Percentiles rank a stretch among this genome's conserved stretches.
These are phyloP conservation scores for Trissolcus japonicus DNA, from an alignment of 2,888 invertebrate species.

Conservation along the genomic window DNA sequence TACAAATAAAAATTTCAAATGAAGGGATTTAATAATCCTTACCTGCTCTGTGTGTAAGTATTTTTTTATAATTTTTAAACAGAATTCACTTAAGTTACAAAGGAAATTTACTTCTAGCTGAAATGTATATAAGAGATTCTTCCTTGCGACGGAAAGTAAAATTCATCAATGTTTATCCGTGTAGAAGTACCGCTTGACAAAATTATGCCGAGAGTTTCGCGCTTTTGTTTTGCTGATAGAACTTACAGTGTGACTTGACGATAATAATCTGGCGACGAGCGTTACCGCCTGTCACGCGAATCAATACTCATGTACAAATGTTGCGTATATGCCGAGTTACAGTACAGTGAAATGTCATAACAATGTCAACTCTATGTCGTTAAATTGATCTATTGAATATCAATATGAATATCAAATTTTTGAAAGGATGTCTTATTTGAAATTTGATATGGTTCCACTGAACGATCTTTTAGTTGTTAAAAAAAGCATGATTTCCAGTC, in stretches of 20 bases:
- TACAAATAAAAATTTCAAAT: too few species aligned
- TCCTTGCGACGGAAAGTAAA: background rate
- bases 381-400: constrained; percentile 49
- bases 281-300: constrained; percentile 61
- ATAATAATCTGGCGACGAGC: constrained; percentile 60
- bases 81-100: too few species aligned
- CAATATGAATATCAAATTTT: constrained; percentile 40
- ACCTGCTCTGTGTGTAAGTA: too few species aligned
- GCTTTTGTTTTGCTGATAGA: constrained; percentile 59
- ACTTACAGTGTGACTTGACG: constrained; percentile 53
- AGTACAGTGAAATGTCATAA: constrained; percentile 47
- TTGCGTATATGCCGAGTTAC: constrained; percentile 50
- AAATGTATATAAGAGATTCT: too few species aligned
- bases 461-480: background rate
- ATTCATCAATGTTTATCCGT: background rate
- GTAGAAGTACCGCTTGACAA: constrained; percentile 41
- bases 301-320: constrained; percentile 60
- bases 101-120: too few species aligned
- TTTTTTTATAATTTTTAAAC: too few species aligned
- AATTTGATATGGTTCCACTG: constrained; percentile 3
- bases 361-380: constrained; percentile 45
- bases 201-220: constrained; percentile 55
- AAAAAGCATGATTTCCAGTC: too few species aligned
- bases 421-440: background rate
- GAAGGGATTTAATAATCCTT: too few species aligned